phyloP scores from a whole-genome alignment of 2,797 vertebrate genomes.

The Cephalopachus bancanus region DNA sequence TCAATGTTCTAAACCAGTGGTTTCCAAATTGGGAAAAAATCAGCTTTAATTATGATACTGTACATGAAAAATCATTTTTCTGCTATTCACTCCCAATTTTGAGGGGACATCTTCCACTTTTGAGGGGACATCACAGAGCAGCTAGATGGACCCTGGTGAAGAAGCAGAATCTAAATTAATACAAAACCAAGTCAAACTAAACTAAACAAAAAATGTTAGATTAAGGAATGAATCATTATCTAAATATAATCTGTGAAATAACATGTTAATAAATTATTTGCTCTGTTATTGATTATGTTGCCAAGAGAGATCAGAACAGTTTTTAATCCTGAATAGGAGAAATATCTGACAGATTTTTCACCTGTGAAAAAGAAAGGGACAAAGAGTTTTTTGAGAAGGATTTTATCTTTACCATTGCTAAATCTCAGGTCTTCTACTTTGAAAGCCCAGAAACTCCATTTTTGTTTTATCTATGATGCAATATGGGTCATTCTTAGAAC shows the following conservation, averaged over 20 bases:
- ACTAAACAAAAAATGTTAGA: neutral
- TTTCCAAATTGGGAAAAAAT: neutral
- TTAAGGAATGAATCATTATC: neutral
- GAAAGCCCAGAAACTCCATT: neutral
- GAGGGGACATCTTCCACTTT: neutral
- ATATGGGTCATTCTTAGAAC: neutral
- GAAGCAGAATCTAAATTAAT: neutral
- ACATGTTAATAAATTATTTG: neutral
- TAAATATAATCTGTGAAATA: neutral
- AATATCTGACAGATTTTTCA: neutral
- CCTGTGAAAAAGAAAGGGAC: neutral
- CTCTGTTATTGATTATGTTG: neutral
- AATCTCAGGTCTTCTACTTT: neutral
- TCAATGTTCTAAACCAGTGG: neutral
- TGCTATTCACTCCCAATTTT: neutral
- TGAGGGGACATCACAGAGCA: neutral
- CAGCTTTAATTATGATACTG: neutral
- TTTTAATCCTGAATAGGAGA: neutral
- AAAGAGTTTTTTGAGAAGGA: neutral
- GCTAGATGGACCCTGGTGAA: neutral
- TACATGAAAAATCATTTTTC: neutral
- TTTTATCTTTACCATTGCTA: neutral
- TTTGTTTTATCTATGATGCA: neutral
- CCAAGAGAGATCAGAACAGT: neutral
- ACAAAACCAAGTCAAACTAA: neutral